Base-by-base conservation (phyloP, 2,797 vertebrate genomes). In the Petrocephalus schoutedeni region DNA sequence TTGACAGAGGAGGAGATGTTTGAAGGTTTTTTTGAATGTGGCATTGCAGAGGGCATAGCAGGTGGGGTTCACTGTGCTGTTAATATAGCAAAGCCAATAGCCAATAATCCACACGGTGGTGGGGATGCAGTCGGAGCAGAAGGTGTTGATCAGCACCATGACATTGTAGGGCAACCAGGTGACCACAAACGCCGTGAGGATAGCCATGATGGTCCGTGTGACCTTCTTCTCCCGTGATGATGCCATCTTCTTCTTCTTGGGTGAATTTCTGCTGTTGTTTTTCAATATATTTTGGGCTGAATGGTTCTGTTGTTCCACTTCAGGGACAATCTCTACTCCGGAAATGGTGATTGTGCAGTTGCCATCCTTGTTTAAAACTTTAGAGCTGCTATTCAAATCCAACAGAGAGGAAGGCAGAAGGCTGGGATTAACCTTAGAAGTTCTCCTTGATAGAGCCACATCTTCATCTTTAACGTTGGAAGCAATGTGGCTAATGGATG, bases 61-160 rank as follows among this genome's bases (percentile, higher is more conserved):
- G 92, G 98, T 98, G 0, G 98, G 98, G 94, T 99, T 99, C 92
- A 99, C 95, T 90, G 98, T 99, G 94, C 98, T 99, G 95, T 99
- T 99, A 93, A 99, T 97, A 0, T 99, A 99, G 94, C 98, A 99
- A 88, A 99, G 96, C 98, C 98, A 99, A 94, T 99, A 99, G 90
- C 98, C 98, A 0, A 99, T 96, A 90, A 92, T 97, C 98, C 98
- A 99, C 80, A 98, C 95, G 0, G 96, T 95, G n/a, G 95, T 97
- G 0, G 98, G 98, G 58, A 99, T 95, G 1, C 98, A 99, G 88
- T 88, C 88, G 51, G 95, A 92, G 23, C 98, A 99, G 94, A 99
- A 99, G 67, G 98, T 98, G 93, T 97, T 98, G 91, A 99, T 98
- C 90, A 99, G 95, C 89, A 99, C 98, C 98, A 99, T 99, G 90